These are phyloP conservation scores for Oxytorus armatus DNA, from an alignment of 2,888 invertebrate species.

Conservation along the genomic window DNA sequence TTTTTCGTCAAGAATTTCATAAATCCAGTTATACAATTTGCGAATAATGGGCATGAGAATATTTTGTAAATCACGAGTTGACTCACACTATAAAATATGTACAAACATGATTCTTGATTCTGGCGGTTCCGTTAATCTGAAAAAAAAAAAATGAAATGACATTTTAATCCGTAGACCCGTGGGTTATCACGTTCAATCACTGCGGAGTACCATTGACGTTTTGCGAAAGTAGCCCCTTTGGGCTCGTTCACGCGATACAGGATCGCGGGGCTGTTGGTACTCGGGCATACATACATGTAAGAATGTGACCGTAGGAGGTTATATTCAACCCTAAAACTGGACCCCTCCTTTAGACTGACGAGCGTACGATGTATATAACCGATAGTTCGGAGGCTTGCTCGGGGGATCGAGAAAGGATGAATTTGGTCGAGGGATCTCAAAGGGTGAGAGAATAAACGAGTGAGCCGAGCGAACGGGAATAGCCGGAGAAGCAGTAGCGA, in stretches of 20 bases:
- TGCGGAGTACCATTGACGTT: constrained; percentile 21
- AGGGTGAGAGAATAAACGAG: constrained; percentile 58
- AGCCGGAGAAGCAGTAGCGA: constrained; percentile 26
- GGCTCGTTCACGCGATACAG: constrained; percentile 36
- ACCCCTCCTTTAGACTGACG: constrained; percentile 27
- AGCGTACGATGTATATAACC: constrained; percentile 9
- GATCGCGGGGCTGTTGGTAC: constrained; percentile 11
- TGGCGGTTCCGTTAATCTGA: too few species aligned
- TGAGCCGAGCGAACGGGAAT: constrained; percentile 52
- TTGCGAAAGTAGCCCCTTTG: constrained; percentile 45
- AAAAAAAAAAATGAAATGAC: too few species aligned
- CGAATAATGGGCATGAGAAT: too few species aligned
- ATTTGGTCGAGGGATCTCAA: constrained; percentile 75
- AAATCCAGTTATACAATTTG: too few species aligned
- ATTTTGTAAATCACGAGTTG: too few species aligned
- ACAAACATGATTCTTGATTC: too few species aligned
- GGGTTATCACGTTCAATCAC: constrained; percentile 55
- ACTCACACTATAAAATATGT: too few species aligned
- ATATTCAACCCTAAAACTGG: constrained; percentile 52
- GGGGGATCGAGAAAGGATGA: constrained; percentile 66
- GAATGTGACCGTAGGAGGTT: constrained; percentile 45
- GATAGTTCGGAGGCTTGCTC: constrained; percentile 26
- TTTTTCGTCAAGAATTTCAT: neutral
- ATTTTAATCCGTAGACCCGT: too few species aligned
- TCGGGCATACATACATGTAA: neutral